Percentiles rank a stretch among this genome's conserved stretches.
These are phyloP conservation scores for Protobothrops mucrosquamatus DNA, from an alignment of 2,113 vertebrate species.

Conservation along the genomic window DNA sequence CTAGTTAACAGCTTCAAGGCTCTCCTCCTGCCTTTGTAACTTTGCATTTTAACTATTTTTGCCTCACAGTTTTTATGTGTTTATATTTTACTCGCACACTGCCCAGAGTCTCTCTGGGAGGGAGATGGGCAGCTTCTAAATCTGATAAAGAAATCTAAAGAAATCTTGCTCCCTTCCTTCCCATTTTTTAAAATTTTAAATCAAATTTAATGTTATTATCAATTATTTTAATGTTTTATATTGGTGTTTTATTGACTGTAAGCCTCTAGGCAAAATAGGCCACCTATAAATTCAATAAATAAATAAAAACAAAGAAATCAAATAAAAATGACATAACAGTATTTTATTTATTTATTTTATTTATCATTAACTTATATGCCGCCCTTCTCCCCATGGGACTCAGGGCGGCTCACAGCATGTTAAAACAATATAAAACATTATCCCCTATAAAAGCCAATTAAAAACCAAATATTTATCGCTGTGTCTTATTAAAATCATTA, in stretches of 20 bases:
- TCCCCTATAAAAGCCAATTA: too few species aligned
- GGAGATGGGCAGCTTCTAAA: neutral
- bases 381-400: too few species aligned
- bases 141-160: neutral
- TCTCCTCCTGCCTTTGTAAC: neutral
- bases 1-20: neutral
- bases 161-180: neutral
- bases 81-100: neutral
- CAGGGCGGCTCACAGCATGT: too few species aligned
- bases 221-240: neutral
- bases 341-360: too few species aligned
- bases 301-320: neutral
- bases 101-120: neutral
- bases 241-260: neutral
- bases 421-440: too few species aligned
- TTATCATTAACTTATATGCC: too few species aligned
- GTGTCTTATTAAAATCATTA: too few species aligned
- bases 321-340: neutral
- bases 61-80: neutral
- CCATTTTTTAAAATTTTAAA: neutral
- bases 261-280: neutral
- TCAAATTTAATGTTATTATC: neutral
- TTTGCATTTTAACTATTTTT: neutral
- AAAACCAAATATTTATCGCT: too few species aligned
- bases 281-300: neutral